Percentiles rank a stretch among this genome's conserved stretches.
These are phyloP conservation scores for Pristionchus arcanus DNA, from an alignment of 2,888 invertebrate genomes.

Conservation along the genomic window DNA sequence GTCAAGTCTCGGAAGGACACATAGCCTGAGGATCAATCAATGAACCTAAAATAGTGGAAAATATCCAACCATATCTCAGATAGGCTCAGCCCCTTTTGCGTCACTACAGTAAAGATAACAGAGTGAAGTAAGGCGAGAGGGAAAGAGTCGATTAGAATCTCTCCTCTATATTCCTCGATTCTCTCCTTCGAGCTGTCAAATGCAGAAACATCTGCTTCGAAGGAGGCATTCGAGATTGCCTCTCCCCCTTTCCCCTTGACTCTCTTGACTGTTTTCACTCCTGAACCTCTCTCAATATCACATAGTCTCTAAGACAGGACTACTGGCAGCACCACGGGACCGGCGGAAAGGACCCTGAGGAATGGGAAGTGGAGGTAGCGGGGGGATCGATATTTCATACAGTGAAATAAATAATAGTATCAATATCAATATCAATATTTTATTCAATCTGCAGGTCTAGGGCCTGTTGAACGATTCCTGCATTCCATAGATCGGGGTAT, in stretches of 20 bases:
- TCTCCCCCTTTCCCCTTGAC: not conserved
- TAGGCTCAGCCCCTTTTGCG: too few species aligned
- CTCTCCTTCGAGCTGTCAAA: slow-evolving; percentile 10
- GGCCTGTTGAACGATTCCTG: too few species aligned
- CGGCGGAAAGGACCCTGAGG: not conserved
- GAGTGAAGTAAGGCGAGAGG: not conserved
- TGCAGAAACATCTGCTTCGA: slow-evolving; percentile 49
- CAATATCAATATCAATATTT: too few species aligned
- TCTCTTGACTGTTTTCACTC: slow-evolving; percentile 3
- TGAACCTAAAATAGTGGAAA: too few species aligned
- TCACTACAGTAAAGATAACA: slow-evolving; percentile 1
- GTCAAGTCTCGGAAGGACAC: too few species aligned
- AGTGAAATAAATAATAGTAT: too few species aligned
- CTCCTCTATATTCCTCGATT: slow-evolving; percentile 23
- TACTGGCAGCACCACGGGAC: not conserved
- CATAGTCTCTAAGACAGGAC: not conserved
- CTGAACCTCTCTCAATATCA: not conserved
- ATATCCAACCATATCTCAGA: too few species aligned
- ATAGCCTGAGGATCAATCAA: too few species aligned
- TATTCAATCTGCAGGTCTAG: too few species aligned
- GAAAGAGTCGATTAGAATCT: slow-evolving; percentile 43
- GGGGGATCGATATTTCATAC: slow-evolving; percentile 1
- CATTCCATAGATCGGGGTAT: too few species aligned
- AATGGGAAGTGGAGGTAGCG: not conserved
- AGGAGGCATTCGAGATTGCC: not conserved